Conservation (phyloP, 1,140 invertebrate genomes). For the Ceratoteleas bidentatus region DNA sequence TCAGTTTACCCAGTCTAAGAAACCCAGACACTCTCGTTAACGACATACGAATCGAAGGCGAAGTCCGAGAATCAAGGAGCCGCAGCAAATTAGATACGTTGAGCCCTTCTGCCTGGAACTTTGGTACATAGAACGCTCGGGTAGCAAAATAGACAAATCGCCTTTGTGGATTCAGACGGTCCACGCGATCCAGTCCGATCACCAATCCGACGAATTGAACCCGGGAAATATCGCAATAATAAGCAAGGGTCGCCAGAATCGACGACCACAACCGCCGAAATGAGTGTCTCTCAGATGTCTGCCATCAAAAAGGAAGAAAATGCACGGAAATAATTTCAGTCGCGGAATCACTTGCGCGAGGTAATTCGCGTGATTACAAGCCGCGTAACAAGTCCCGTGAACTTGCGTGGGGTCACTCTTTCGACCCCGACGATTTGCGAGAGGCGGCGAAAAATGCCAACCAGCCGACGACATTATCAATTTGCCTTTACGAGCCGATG, state of each 20-base stretch:
- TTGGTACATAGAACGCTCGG: constrained; percentile 47
- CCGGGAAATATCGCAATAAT: constrained; percentile 51
- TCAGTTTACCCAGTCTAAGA: constrained; percentile 9
- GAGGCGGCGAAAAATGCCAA: constrained; percentile 26
- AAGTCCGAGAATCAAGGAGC: constrained; percentile 56
- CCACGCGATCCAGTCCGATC: constrained; percentile 44
- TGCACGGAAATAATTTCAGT: neutral
- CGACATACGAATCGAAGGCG: constrained; percentile 43
- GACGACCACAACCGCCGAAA: constrained; percentile 41
- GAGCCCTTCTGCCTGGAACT: constrained; percentile 53
- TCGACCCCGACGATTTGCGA: constrained; percentile 23
- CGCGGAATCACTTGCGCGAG: too few species aligned
- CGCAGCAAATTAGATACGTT: constrained; percentile 59
- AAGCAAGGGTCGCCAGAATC: constrained; percentile 38
- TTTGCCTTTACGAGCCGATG: constrained; percentile 35
- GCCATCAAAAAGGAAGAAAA: neutral
- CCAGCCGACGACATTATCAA: constrained; percentile 47
- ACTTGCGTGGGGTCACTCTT: neutral
- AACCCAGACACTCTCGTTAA: constrained; percentile 24
- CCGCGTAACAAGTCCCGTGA: neutral
- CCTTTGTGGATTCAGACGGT: constrained; percentile 41
- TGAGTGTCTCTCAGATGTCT: neutral
- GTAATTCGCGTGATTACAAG: neutral
- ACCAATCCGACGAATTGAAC: constrained; percentile 54
- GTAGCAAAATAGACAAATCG: constrained; percentile 50